A percentile compares a stretch with the other conserved stretches of the same genome.
Evolutionary conservation across 2,797 vertebrate genomes (phyloP).

Genomic region (Adrianichthys oophorus): DNA sequence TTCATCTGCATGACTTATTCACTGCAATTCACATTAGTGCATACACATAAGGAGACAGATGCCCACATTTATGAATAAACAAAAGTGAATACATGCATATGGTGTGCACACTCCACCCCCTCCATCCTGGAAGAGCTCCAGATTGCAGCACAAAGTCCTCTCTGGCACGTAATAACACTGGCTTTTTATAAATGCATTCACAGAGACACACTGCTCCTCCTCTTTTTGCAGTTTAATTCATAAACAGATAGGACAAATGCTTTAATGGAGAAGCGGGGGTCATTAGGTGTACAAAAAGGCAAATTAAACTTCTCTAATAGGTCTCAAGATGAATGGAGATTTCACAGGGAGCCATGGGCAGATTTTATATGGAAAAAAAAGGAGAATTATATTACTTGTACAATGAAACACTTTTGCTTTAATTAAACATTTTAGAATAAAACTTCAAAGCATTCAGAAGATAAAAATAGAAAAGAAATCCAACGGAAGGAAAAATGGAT

Average conservation of each 20-base stretch:
- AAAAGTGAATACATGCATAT: constrained; percentile 51
- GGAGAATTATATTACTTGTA: too few relatives aligned
- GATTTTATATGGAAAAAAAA: too few relatives aligned
- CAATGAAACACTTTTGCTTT: too few relatives aligned
- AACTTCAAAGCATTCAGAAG: too few relatives aligned
- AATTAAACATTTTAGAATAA: too few relatives aligned
- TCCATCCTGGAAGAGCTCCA: constrained; percentile 48
- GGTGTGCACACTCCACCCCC: constrained; percentile 47
- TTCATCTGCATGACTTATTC: constrained; percentile 54
- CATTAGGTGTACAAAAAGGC: constrained; percentile 31
- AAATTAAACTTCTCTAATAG: constrained; percentile 27
- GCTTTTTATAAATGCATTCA: constrained; percentile 47
- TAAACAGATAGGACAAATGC: constrained; percentile 42
- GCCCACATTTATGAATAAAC: constrained; percentile 47
- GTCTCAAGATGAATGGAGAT: background rate
- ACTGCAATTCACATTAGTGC: constrained; percentile 26
- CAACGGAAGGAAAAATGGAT: too few relatives aligned
- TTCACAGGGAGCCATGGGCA: too few relatives aligned
- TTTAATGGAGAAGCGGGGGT: constrained; percentile 29
- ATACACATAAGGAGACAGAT: constrained; percentile 34
- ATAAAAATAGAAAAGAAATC: too few relatives aligned
- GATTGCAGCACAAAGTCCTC: constrained; percentile 42
- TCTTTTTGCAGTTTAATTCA: constrained; percentile 43
- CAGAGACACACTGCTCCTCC: constrained; percentile 24
- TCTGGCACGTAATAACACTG: constrained; percentile 41